Evolutionary conservation across 2,888 invertebrate species (phyloP).

Genomic region (Leptinotarsa peninsularis): DNA sequence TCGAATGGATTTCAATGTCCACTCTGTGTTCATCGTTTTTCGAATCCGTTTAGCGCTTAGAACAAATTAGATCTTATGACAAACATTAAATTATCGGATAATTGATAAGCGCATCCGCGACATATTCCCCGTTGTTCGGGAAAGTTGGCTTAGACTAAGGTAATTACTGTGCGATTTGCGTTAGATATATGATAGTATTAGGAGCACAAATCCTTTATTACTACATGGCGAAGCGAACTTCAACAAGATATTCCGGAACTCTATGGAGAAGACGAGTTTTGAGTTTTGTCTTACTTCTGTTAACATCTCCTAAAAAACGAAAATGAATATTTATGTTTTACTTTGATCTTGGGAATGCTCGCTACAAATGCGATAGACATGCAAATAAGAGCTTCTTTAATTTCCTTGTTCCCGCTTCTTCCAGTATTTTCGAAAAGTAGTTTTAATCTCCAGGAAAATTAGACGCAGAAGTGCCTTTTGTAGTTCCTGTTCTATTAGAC

Average conservation of each 20-base stretch:
- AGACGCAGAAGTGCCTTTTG: not conserved
- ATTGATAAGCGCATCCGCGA: constrained; percentile 8
- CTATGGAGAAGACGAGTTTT: not conserved
- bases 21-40: constrained; percentile 16
- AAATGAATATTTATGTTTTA: not conserved
- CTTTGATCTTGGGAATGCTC: not conserved
- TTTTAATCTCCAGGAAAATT: not conserved
- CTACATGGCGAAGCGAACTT: not conserved
- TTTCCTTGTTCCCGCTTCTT: not conserved
- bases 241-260: too few species aligned
- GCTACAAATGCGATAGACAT: not conserved
- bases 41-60: not conserved
- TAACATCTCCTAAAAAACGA: not conserved
- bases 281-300: not conserved
- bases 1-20: constrained; percentile 1
- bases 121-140: not conserved
- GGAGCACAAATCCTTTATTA: constrained; percentile 12
- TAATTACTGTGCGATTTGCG: constrained; percentile 17
- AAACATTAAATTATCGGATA: constrained; percentile 18
- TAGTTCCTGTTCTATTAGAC: too few species aligned
- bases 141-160: constrained; percentile 12
- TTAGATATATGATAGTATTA: constrained; percentile 18
- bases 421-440: not conserved
- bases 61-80: constrained; percentile 22
- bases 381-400: not conserved